Evolutionary conservation across 1,140 invertebrate species (phyloP).

Genomic region (Listronotus oregonensis): DNA sequence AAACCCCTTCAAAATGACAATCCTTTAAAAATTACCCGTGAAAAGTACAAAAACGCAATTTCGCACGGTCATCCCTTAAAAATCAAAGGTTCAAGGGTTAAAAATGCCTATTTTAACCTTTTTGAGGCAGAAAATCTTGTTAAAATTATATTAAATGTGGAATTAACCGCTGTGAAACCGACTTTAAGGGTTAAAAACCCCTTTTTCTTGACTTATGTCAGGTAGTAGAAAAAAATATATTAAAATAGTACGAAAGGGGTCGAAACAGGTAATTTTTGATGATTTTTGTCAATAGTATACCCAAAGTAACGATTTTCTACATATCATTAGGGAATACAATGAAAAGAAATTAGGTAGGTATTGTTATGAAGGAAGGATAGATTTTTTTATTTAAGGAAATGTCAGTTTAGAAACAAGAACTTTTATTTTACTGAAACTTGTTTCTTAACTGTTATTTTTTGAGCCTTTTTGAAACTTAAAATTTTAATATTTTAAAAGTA

Average conservation of each 20-base stretch:
- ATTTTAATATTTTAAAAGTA: no score
- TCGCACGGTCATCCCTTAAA: conserved; percentile 43
- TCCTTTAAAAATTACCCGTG: conserved; percentile 21
- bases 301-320: conserved; percentile 29
- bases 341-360: conserved; percentile 15
- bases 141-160: conserved; percentile 47
- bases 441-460: neutral
- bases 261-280: conserved; percentile 27
- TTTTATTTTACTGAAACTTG: neutral
- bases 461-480: no score
- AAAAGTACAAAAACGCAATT: conserved; percentile 38
- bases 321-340: conserved; percentile 29
- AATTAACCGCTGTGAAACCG: conserved; percentile 47
- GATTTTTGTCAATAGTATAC: neutral
- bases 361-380: conserved; percentile 11
- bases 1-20: conserved; percentile 29
- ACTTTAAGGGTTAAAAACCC: conserved; percentile 25
- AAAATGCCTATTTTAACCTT: conserved; percentile 41
- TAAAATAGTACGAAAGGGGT: conserved; percentile 26
- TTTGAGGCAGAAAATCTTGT: conserved; percentile 41
- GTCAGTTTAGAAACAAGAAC: conserved; percentile 6
- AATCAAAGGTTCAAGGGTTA: conserved; percentile 38
- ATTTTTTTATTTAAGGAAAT: conserved; percentile 34
- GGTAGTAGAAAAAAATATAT: conserved; percentile 16
- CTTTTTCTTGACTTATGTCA: conserved; percentile 17